Evolutionary conservation across 2,797 vertebrate species (phyloP), one percentile per base, ranked within the genome.

Genomic region (Pangasius larnaudii): DNA sequence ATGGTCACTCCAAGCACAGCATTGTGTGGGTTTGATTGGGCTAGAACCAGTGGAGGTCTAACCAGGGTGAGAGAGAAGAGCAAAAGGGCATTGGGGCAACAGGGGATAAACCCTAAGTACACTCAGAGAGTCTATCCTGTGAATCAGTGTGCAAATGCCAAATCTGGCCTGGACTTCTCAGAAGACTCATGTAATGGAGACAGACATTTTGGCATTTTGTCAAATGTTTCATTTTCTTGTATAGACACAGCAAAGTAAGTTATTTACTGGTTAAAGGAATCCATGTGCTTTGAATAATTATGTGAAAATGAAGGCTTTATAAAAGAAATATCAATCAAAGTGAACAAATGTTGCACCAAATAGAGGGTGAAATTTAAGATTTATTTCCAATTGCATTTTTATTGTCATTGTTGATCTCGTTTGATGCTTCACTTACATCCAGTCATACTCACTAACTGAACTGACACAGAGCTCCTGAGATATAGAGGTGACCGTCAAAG

Each of bases 131-230:
- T 65, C 72, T 88, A 71, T 87, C 88, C 77, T 85, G 86, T 71
- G 49, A 83, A 81, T 82, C 71, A 56, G 67, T 22, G 69, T 79
- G 88, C 51, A 67, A n/a, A 85, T 85, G 65, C 87, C 90, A 93
- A 93, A 93, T 91, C 90, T 88, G 92, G 91, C 91, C 89, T 91
- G 90, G 92, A 93, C n/a, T 90, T 1, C 22, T 59, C 56, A 24
- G 30, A 27, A 22, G 67, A 33, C 36, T 80, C 5, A 8, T 82
- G 56, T 63, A 49, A 22, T 65, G 77, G 10, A 85, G 49, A 58
- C 13, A 51, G 11, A 19, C 3, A 46, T n/a, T n/a, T n/a, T 39
- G 14, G 6, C 5, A 39, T 27, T 72, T 59, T 42, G 13, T 58
- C 46, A 36, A 58, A 63, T 81, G 51, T 58, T n/a, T n/a, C n/a